A percentile compares a stretch with the other conserved stretches of the same genome.
Conservation (phyloP, 2,113 vertebrate species). For the Phylloscopus trochilus region DNA sequence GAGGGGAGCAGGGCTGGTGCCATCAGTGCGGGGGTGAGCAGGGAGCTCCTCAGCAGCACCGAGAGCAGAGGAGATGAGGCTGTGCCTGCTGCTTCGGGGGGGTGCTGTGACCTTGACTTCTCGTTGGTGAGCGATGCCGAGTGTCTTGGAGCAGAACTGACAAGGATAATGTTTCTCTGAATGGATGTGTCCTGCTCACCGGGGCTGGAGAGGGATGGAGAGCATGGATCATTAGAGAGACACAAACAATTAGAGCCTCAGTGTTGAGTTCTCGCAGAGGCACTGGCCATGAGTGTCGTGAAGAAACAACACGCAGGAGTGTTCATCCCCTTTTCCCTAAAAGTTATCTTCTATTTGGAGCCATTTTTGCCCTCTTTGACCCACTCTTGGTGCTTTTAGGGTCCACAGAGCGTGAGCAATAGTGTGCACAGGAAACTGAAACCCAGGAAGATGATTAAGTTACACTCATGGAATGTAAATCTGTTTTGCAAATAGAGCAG, state of each 20-base stretch:
- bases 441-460: neutral
- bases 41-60: neutral
- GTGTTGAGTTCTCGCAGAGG: neutral
- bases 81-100: neutral
- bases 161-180: neutral
- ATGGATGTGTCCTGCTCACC: conserved; percentile 20
- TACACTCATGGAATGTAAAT: neutral
- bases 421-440: neutral
- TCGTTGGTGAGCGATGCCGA: neutral
- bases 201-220: neutral
- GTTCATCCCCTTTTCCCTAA: neutral
- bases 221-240: neutral
- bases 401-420: rapidly evolving
- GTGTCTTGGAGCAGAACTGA: conserved; percentile 25
- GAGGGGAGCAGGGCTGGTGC: conserved; percentile 31
- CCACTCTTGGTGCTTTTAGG: neutral
- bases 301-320: neutral
- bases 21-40: neutral
- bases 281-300: neutral
- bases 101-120: neutral
- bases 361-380: neutral
- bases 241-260: neutral
- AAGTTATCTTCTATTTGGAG: neutral
- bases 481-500: neutral
- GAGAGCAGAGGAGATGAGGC: neutral